Conservation (phyloP, 2,888 invertebrate species). For the Rotaria sp. region DNA sequence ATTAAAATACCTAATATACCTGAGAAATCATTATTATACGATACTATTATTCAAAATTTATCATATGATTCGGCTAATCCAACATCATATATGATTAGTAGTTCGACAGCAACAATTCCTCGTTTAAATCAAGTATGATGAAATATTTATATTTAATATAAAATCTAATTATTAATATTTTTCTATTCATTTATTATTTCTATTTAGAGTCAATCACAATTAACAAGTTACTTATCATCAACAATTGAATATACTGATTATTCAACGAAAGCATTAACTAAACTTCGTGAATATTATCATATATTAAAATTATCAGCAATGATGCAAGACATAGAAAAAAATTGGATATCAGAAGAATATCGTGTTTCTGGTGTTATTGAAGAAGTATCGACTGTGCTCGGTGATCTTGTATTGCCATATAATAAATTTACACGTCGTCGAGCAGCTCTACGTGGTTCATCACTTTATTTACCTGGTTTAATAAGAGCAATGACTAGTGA, state of each 20-base stretch:
- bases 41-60: background rate
- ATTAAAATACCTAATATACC: background rate
- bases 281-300: background rate
- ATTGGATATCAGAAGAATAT: background rate
- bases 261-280: background rate
- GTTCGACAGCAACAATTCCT: background rate
- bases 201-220: background rate
- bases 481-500: background rate
- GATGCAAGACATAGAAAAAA: background rate
- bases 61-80: background rate
- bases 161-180: too few species aligned
- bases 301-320: background rate
- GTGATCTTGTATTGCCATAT: background rate
- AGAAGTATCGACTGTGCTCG: background rate
- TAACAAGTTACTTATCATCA: background rate
- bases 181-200: too few species aligned
- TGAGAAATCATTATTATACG: background rate
- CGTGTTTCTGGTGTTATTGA: background rate
- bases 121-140: background rate
- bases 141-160: too few species aligned
- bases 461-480: background rate
- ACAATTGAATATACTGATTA: background rate
- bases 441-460: conserved; percentile 13
- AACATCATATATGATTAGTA: background rate
- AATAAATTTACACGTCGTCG: conserved; percentile 13